Conservation (phyloP, 2,797 vertebrate species). For the Eulemur coronatus region DNA sequence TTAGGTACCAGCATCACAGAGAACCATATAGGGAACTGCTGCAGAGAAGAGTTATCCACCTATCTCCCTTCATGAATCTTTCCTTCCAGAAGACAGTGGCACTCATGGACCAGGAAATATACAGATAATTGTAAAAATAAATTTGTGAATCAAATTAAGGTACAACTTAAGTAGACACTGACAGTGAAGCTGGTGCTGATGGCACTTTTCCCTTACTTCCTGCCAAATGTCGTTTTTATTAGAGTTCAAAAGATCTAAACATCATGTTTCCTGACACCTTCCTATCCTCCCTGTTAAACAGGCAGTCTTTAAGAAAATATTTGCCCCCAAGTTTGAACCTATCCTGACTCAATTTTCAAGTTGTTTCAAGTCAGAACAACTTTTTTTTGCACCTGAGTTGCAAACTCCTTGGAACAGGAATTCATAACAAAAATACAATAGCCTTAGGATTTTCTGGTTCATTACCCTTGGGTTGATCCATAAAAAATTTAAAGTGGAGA, state of each 20-base stretch:
- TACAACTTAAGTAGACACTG: neutral
- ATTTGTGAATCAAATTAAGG: neutral
- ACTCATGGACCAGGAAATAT: neutral
- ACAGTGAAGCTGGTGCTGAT: neutral
- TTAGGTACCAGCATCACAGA: neutral
- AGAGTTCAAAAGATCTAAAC: neutral
- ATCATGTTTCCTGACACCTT: neutral
- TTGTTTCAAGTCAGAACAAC: slow-evolving; percentile 8
- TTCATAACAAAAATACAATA: slow-evolving; percentile 42
- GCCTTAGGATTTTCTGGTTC: slow-evolving; percentile 35
- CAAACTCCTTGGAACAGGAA: neutral
- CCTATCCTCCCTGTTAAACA: neutral
- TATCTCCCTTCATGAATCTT: neutral
- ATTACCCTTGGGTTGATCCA: neutral
- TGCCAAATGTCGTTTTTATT: neutral
- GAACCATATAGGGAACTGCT: neutral
- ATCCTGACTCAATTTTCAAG: slow-evolving; percentile 9
- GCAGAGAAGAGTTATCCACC: neutral
- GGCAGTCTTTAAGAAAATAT: neutral
- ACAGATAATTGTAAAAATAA: neutral
- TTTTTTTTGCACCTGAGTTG: neutral
- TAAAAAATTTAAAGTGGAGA: neutral
- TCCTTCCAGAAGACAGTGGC: neutral
- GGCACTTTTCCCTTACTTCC: neutral
- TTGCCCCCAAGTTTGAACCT: neutral